Conservation (phyloP, 2,888 invertebrate species). For the Acleris literana region DNA sequence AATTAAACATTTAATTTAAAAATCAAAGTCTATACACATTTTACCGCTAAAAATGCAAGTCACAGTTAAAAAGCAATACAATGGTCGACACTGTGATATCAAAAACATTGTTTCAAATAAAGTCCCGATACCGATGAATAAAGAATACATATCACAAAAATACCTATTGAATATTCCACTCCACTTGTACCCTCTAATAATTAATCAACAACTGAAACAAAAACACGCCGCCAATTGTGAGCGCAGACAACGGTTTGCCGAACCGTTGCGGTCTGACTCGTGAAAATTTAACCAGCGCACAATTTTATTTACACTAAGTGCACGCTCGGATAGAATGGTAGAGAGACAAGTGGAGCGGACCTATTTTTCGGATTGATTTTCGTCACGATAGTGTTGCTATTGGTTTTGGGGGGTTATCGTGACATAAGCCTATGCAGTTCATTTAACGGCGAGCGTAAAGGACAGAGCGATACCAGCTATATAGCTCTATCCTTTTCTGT, state of each 20-base stretch:
- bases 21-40: no score
- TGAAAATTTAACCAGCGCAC: constrained; percentile 68
- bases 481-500: no score
- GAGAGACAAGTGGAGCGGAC: constrained; percentile 19
- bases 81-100: no score
- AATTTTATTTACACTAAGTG: constrained; percentile 67
- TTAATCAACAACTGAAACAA: constrained; percentile 31
- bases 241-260: constrained; percentile 40
- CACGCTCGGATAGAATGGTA: constrained; percentile 45
- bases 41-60: no score
- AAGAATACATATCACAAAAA: background rate
- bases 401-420: background rate
- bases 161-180: constrained; percentile 14
- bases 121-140: no score
- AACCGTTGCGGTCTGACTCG: constrained; percentile 51
- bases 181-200: constrained; percentile 32
- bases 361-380: constrained; percentile 26
- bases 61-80: no score
- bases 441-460: no score
- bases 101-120: no score
- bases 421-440: no score
- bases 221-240: constrained; percentile 29
- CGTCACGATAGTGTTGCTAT: constrained; percentile 2
- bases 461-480: no score
- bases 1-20: no score